Base-by-base conservation (phyloP, 2,113 vertebrate species). In the Lepus americanus region DNA sequence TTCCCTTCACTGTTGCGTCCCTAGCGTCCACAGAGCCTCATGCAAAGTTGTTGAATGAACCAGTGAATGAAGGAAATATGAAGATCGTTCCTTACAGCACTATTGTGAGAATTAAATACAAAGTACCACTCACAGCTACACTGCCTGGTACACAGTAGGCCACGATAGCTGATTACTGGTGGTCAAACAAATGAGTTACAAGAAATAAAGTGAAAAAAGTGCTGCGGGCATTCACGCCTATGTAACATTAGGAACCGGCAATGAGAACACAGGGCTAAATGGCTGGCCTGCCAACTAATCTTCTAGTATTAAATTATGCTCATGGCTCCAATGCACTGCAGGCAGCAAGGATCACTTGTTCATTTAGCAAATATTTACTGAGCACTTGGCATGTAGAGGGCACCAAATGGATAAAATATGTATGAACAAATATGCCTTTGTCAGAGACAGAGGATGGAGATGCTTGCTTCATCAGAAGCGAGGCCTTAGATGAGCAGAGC, bases 271-370 rank as follows among this genome's bases (percentile, higher is more conserved):
- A 14, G 3, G 53, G n/a, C 44, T 67, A 16, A 17, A 3, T 20
- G 44, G 36, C n/a, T 81, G 59, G 10, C 36, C 33, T 33, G 66
- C 20, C 89, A 94, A 96, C 79, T 76, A 80, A 64, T 61, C 51
- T 29, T 44, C 72, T 76, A 6, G 53, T 17, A 74, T 88, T 82
- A 31, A 39, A 76, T 5, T 70, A 23, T 53, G 31, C 25, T 39
- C 31, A 1, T 33, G 76, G 8, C 61, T 27, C 64, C 81, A 73
- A 33, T 5, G 1, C 39, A 72, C 36, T 31, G 59, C 0, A 16
- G 72, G 81, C 31, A 84, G n/a, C 61, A 81, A 78, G 88, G 90
- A 83, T 87, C 81, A 44, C 39, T 79, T 31, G 17, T 22, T 27
- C 10, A 27, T 29, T 93, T 53, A 64, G 17, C 53, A 70, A 92